phyloP scores from a whole-genome alignment of 2,797 vertebrate genomes.

The Falco peregrinus region DNA sequence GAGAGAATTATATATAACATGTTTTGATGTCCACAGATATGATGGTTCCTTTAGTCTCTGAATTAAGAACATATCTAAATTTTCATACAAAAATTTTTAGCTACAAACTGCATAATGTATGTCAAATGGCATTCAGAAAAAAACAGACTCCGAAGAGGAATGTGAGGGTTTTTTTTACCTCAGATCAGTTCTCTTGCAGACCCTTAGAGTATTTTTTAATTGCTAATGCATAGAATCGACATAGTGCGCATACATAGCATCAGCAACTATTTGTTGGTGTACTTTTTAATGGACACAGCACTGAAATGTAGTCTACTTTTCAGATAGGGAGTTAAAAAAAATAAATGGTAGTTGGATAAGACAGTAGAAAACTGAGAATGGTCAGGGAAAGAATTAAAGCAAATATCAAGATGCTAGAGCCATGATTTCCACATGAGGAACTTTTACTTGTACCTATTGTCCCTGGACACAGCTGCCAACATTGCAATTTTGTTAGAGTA shows the following conservation, averaged over 20 bases:
- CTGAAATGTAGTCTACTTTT: not conserved
- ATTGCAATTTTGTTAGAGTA: not conserved
- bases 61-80: not conserved
- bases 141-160: not conserved
- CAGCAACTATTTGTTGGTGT: not conserved
- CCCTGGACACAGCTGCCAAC: not conserved
- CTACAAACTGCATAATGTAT: not conserved
- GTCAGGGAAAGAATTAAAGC: not conserved
- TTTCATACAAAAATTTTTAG: not conserved
- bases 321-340: not conserved
- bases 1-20: not conserved
- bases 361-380: not conserved
- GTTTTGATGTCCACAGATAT: not conserved
- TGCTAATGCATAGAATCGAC: not conserved
- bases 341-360: not conserved
- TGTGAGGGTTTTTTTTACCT: not conserved
- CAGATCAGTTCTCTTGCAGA: not conserved
- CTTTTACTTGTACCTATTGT: not conserved
- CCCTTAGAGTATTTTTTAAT: not conserved
- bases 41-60: not conserved
- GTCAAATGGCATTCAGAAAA: not conserved
- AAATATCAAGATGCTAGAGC: not conserved
- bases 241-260: not conserved
- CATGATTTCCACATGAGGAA: conserved; percentile 13
- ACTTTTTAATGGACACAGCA: not conserved